Percentiles rank a stretch among this genome's conserved stretches.
Conservation (phyloP, 2,888 invertebrate species). For the Caenorhabditis auriculariae region DNA sequence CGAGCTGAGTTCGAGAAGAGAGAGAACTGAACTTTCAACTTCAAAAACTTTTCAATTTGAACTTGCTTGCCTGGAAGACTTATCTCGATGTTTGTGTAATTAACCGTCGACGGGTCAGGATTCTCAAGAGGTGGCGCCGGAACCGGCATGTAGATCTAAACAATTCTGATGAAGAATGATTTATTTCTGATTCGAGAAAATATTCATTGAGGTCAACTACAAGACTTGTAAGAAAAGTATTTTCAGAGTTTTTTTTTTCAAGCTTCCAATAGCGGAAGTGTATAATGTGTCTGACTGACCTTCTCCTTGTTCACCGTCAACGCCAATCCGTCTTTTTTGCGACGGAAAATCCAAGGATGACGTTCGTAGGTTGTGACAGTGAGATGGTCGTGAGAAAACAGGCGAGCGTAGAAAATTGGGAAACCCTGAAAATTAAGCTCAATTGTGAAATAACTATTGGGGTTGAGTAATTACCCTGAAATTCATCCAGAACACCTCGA, state of each 20-base stretch:
- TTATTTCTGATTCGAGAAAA: not conserved
- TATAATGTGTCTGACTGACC: not conserved
- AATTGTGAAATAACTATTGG: not conserved
- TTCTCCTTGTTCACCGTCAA: constrained; percentile 6
- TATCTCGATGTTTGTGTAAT: constrained; percentile 9
- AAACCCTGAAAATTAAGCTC: no score
- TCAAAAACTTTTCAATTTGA: no score
- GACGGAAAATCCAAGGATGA: constrained; percentile 18
- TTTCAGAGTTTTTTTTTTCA: constrained; percentile 3
- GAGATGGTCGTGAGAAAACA: no score
- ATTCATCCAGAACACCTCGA: constrained; percentile 23
- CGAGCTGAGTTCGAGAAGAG: no score
- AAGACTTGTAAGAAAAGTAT: not conserved
- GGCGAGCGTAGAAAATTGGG: no score
- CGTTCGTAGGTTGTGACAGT: constrained; percentile 11
- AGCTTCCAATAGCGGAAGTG: not conserved
- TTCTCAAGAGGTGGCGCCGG: not conserved
- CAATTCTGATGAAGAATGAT: not conserved
- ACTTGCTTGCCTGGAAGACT: no score
- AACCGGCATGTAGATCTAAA: not conserved
- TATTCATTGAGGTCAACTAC: not conserved
- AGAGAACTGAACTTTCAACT: no score
- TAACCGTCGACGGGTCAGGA: constrained; percentile 1
- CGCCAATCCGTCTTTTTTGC: constrained; percentile 9
- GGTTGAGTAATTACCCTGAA: not conserved